phyloP scores from a whole-genome alignment of 2,888 invertebrate genomes.

The Bellardia bayeri region DNA sequence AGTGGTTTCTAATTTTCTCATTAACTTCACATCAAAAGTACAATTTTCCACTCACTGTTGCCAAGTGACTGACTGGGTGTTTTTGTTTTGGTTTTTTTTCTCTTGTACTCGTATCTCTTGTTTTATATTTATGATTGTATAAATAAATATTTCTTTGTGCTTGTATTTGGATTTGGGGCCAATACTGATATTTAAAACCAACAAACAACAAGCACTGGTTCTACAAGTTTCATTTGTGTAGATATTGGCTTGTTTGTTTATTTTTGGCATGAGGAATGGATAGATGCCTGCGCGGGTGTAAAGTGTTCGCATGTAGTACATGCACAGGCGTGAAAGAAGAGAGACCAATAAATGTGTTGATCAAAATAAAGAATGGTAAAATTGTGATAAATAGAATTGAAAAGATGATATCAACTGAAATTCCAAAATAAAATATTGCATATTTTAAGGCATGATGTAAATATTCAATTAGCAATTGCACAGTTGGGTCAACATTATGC shows the following conservation, averaged over 20 bases:
- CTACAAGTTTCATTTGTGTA: slow-evolving; percentile 43
- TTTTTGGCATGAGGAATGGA: not conserved
- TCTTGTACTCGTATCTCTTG: slow-evolving; percentile 11
- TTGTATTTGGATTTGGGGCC: slow-evolving; percentile 15
- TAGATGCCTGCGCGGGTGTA: slow-evolving; percentile 31
- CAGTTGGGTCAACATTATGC: not conserved
- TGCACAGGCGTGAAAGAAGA: not conserved
- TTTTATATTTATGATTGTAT: slow-evolving; percentile 28
- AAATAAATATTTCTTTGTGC: not conserved
- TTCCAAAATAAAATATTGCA: slow-evolving; percentile 20
- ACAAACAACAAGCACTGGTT: slow-evolving; percentile 33
- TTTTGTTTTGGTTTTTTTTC: slow-evolving; percentile 29
- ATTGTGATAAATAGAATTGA: not conserved
- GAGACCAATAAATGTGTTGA: slow-evolving; percentile 31
- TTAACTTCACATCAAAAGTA: not conserved
- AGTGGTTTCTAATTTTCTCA: not conserved
- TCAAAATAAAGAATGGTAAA: slow-evolving; percentile 51
- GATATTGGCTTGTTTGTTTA: slow-evolving; percentile 17
- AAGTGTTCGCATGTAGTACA: not conserved
- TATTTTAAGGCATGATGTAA: slow-evolving; percentile 28
- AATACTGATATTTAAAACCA: slow-evolving; percentile 27
- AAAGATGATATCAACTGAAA: slow-evolving; percentile 1
- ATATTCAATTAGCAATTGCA: not conserved
- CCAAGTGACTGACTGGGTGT: slow-evolving; percentile 31
- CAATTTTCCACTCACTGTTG: slow-evolving; percentile 49